These are phyloP conservation scores for Acheta domesticus DNA, from an alignment of 2,888 invertebrate species.

Conservation along the genomic window DNA sequence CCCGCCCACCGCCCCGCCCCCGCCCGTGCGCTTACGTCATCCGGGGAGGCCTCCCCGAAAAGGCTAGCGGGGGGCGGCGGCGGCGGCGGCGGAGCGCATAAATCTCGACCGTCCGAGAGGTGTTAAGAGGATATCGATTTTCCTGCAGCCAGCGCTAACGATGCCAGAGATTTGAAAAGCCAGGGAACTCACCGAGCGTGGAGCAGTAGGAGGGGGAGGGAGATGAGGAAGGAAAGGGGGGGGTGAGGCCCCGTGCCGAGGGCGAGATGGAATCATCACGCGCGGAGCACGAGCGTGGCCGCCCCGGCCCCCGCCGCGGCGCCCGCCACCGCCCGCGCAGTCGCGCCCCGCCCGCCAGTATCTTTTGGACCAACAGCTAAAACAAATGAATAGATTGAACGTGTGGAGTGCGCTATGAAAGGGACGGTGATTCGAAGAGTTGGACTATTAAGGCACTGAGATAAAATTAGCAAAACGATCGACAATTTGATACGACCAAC, in stretches of 20 bases:
- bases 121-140: conserved; percentile 18
- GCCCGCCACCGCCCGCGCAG: no score
- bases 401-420: no score
- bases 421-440: no score
- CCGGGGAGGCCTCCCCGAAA: neutral
- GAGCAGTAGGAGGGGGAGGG: neutral
- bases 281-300: no score
- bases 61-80: neutral
- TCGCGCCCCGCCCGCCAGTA: no score
- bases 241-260: neutral
- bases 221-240: neutral
- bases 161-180: neutral
- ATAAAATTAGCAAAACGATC: no score
- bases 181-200: no score
- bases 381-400: no score
- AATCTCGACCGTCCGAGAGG: conserved; percentile 8
- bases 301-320: no score
- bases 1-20: neutral
- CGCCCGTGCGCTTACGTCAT: neutral
- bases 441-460: no score
- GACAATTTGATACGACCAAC: no score
- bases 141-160: neutral
- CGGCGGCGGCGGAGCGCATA: neutral
- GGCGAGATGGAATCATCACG: conserved; percentile 18
- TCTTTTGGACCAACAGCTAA: no score